phyloP scores from a whole-genome alignment of 2,888 invertebrate species.

The Drosophila meridionalis region DNA sequence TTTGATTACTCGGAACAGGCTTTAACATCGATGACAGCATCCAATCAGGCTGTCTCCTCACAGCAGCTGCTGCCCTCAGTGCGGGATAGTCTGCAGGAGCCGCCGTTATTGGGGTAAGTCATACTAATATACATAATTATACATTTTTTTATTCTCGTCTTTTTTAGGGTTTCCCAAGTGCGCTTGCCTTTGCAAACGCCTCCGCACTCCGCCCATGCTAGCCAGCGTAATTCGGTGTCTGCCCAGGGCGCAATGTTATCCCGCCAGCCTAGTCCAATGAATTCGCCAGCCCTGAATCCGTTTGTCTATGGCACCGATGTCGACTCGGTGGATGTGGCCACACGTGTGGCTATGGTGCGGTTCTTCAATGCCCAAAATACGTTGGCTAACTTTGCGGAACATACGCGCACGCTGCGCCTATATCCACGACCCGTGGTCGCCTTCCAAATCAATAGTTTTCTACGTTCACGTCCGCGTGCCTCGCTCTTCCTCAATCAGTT shows the following conservation, averaged over 20 bases:
- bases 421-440: constrained; percentile 99
- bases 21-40: constrained; percentile 87
- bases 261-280: constrained; percentile 86
- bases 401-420: constrained; percentile 96
- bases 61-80: constrained; percentile 89
- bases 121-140: neutral
- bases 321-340: constrained; percentile 99
- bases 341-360: constrained; percentile 97
- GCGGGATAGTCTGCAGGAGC: constrained; percentile 88
- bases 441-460: constrained; percentile 98
- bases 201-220: constrained; percentile 81
- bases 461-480: constrained; percentile 95
- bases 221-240: constrained; percentile 85
- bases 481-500: constrained; percentile 96
- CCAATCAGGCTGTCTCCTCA: constrained; percentile 86
- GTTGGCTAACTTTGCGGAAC: constrained; percentile 98
- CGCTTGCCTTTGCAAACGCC: constrained; percentile 83
- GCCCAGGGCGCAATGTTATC: constrained; percentile 85
- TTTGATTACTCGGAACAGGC: constrained; percentile 70
- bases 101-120: constrained; percentile 86
- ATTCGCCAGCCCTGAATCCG: constrained; percentile 89
- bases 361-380: constrained; percentile 99
- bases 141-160: neutral
- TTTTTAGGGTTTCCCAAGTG: constrained; percentile 80
- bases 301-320: constrained; percentile 97